Base-by-base conservation (phyloP, 2,113 vertebrate species). In the Phylloscopus trochilus region DNA sequence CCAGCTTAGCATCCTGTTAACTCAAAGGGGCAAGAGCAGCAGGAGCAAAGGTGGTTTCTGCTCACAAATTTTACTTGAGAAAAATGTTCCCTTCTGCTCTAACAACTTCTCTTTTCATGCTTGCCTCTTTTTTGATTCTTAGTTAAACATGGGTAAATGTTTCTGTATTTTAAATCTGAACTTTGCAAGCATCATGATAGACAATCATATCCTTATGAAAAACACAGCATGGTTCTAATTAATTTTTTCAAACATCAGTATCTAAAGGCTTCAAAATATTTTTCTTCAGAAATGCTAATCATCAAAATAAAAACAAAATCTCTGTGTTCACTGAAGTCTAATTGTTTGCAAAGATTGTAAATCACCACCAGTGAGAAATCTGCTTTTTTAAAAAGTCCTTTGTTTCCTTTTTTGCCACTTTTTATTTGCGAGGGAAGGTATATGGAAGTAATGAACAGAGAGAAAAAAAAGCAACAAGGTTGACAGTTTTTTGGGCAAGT, bases 361-460 rank as follows among this genome's bases (percentile, higher is more conserved):
- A 92, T 68, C 59, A 86, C 13, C 67, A 74, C 11, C 30, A 74
- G 88, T 80, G 58, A 80, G 63, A 91, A 94, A 94, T 79, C 41
- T 76, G 41, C 0, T 43, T 72, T 64, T 80, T 75, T 15, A 0
- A 14, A 44, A 90, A 52, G 44, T 46, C 55, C 35, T 91, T 87
- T 78, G 55, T 87, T 92, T 88, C 41, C 5, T 55, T 68, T 69
- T 89, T 92, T 79, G 22, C 41, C 62, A 82, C 70, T 91, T 92
- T 86, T 87, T 80, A 66, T 89, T 94, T 83, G 85, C 66, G 31
- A n/a, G 28, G 31, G 41, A 91, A 95, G 60, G 88, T 94, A 79
- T 89, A 95, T 87, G 95, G 87, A 96, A 95, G 77, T 64, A 94
- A 96, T 93, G 89, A 93, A 89, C 69, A 77, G n/a, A 79, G 60